These are phyloP conservation scores for Ahaetulla prasina DNA, from an alignment of 2,113 vertebrate genomes.

Conservation along the genomic window DNA sequence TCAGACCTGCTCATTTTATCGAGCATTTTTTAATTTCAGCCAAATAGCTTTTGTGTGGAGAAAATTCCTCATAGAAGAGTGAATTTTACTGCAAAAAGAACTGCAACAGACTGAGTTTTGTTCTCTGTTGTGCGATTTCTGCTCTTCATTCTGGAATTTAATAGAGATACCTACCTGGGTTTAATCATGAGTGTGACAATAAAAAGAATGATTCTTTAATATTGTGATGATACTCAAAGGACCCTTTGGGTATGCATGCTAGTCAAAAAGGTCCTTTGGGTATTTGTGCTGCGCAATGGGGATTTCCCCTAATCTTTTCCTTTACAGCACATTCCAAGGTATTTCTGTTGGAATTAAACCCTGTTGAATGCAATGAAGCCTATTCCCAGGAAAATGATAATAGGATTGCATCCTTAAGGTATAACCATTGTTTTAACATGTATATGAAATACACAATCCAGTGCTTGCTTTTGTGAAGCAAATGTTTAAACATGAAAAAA, in stretches of 20 bases:
- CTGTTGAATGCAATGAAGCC: background rate
- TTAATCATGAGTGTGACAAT: background rate
- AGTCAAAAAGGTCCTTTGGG: background rate
- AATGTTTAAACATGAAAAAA: background rate
- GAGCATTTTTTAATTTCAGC: background rate
- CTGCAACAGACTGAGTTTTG: background rate
- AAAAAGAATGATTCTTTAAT: background rate
- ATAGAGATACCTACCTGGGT: background rate
- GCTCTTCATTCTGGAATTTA: background rate
- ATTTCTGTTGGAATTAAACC: background rate
- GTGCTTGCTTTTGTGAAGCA: background rate
- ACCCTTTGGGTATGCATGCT: background rate
- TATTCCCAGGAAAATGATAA: conserved; percentile 1
- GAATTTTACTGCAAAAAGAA: background rate
- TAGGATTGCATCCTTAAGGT: background rate
- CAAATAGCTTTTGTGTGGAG: background rate
- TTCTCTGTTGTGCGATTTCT: background rate
- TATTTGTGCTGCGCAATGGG: background rate
- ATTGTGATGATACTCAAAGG: background rate
- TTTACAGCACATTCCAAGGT: background rate
- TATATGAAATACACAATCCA: background rate
- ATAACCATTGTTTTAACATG: background rate
- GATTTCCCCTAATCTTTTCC: background rate
- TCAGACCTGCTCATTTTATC: background rate
- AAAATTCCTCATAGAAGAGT: background rate